Conservation (phyloP, 2,797 vertebrate genomes). For the Enteromius radiatus region DNA sequence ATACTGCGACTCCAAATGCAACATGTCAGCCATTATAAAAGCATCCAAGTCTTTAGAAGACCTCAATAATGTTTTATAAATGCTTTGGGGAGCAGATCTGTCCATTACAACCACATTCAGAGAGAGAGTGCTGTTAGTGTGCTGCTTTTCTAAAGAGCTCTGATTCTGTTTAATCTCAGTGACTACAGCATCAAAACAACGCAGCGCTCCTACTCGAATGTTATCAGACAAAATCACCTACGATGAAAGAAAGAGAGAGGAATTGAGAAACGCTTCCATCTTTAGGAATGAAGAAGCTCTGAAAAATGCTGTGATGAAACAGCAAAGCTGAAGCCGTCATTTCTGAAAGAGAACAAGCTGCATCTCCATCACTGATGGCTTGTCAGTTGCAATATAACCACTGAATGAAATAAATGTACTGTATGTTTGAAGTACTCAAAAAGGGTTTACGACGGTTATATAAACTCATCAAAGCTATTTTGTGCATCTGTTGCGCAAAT, state of each 20-base stretch:
- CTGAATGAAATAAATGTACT: background rate
- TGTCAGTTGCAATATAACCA: background rate
- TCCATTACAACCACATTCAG: slow-evolving; percentile 26
- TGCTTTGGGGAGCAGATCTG: slow-evolving; percentile 22
- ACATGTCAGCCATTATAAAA: slow-evolving; percentile 14
- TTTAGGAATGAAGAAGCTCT: slow-evolving; percentile 18
- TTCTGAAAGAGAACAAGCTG: background rate
- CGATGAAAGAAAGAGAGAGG: background rate
- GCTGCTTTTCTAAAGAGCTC: slow-evolving; percentile 33
- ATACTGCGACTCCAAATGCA: background rate
- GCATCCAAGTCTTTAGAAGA: slow-evolving; percentile 12
- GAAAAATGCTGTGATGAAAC: background rate
- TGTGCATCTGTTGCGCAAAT: background rate
- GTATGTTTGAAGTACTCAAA: background rate
- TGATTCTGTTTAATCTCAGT: slow-evolving; percentile 24
- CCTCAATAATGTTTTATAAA: slow-evolving; percentile 31
- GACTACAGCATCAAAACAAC: slow-evolving; percentile 18
- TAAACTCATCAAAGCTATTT: background rate
- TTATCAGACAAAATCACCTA: slow-evolving; percentile 13
- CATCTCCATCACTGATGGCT: background rate
- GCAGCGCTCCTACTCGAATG: background rate
- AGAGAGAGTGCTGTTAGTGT: slow-evolving; percentile 3
- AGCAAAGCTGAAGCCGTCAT: background rate
- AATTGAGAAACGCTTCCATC: slow-evolving; percentile 2
- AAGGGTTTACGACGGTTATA: background rate